Conservation (phyloP, 2,113 vertebrate genomes). For the Callopanchax toddi region DNA sequence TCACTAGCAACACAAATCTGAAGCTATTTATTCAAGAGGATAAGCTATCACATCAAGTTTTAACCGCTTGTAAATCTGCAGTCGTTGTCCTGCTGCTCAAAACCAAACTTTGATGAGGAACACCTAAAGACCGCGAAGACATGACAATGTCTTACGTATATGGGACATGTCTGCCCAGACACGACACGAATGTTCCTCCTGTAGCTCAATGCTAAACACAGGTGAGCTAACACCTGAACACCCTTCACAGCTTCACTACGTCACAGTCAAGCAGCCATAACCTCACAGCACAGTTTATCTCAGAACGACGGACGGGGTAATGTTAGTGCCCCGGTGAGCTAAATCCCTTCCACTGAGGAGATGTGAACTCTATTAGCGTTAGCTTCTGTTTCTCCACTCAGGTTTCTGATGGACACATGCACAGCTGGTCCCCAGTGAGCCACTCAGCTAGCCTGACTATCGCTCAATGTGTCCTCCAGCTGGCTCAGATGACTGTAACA, state of each 20-base stretch:
- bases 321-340: conserved; percentile 31
- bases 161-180: too few relatives aligned
- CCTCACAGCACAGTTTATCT: conserved; percentile 9
- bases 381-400: conserved; percentile 51
- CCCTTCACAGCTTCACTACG: background rate
- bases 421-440: conserved; percentile 47
- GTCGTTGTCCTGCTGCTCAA: too few relatives aligned
- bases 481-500: conserved; percentile 71
- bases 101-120: too few relatives aligned
- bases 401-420: conserved; percentile 55
- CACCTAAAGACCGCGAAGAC: too few relatives aligned
- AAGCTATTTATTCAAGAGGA: too few relatives aligned
- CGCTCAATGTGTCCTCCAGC: conserved; percentile 72
- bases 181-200: background rate
- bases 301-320: conserved; percentile 43
- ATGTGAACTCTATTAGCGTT: conserved; percentile 51
- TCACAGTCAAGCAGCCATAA: background rate
- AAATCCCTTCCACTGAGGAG: conserved; percentile 39
- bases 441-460: conserved; percentile 8
- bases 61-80: too few relatives aligned
- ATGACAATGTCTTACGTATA: too few relatives aligned
- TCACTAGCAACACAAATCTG: too few relatives aligned
- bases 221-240: background rate
- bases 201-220: background rate
- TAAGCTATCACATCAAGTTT: too few relatives aligned